Conservation (phyloP, 1,140 invertebrate species). For the Bombus soroeensis region DNA sequence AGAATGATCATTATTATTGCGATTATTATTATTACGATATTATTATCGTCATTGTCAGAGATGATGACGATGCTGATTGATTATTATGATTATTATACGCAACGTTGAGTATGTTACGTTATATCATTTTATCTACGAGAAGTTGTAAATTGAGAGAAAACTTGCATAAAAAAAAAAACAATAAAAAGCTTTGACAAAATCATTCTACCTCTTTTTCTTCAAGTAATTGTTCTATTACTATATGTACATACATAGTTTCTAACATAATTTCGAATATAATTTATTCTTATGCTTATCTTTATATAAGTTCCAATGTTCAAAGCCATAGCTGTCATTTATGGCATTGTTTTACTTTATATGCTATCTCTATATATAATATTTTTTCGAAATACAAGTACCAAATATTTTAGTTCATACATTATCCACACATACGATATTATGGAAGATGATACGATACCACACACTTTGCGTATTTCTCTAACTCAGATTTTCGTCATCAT, state of each 20-base stretch:
- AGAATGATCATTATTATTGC: conserved; percentile 59
- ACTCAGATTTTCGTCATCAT: background rate
- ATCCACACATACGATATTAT: no score
- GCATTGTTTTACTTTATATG: background rate
- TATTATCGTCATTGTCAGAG: conserved; percentile 65
- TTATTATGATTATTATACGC: conserved; percentile 77
- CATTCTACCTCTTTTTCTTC: background rate
- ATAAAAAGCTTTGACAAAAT: conserved; percentile 64
- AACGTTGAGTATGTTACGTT: conserved; percentile 76
- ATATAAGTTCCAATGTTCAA: no score
- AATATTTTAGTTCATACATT: no score
- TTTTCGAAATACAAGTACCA: no score
- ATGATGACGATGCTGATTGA: conserved; percentile 64
- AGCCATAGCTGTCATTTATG: no score
- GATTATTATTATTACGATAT: conserved; percentile 72
- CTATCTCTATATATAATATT: no score
- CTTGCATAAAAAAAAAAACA: conserved; percentile 68
- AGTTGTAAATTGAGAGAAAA: conserved; percentile 75
- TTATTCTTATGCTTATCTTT: no score
- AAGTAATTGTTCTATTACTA: background rate
- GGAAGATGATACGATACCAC: no score
- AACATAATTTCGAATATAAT: no score
- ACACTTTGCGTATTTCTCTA: no score
- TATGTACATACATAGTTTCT: background rate
- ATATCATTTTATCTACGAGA: conserved; percentile 77